Base-by-base conservation (phyloP, 2,888 invertebrate species). In the Gortyna flavago region DNA sequence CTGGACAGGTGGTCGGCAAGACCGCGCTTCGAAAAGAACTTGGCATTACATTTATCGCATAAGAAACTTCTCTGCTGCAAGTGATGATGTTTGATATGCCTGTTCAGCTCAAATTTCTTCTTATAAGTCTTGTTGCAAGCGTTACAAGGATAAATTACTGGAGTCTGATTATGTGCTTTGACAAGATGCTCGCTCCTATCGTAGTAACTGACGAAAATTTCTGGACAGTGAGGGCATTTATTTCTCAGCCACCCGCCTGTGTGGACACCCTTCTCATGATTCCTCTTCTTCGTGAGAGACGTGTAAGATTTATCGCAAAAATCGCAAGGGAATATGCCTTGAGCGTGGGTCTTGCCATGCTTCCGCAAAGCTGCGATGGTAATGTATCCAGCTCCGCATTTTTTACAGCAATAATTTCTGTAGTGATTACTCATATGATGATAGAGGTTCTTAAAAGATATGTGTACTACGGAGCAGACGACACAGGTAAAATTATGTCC, bases 261-360 rank as follows among this genome's bases (percentile, higher is more conserved):
- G 77, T 96, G 96, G 0, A 96, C 96, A 0, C 96, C 96, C 75
- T 95, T 96, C 21, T 96, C 95, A 82, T 96, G 96, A 71, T 96
- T 96, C 0, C 94, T 88, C 77, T 96, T 96, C 86, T 96, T 96
- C 0, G 94, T 95, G 2, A 96, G 86, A 0, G 97, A 96, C 7
- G 97, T 97, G 89, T 97, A 97, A 18, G 94, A 92, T 87, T 97
- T 97, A 1, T 95, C 96, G 85, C 97, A 97, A 66, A 92, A 95
- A 32, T 94, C 94, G 87, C 97, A 97, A 0, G 97, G 97, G 81
- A 97, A 97, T 69, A 97, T 94, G 13, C 97, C 96, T 62, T 95
- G 96, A 3, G 94, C 95, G 87, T 97, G 97, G 0, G 96, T 96
- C 85, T 95, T 96, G 0, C 93, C 94, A 85, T 97, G 97, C 70